Evolutionary conservation across 2,113 vertebrate genomes (phyloP), one percentile per base, ranked within the genome.

Genomic region (Paramisgurnus dabryanus): DNA sequence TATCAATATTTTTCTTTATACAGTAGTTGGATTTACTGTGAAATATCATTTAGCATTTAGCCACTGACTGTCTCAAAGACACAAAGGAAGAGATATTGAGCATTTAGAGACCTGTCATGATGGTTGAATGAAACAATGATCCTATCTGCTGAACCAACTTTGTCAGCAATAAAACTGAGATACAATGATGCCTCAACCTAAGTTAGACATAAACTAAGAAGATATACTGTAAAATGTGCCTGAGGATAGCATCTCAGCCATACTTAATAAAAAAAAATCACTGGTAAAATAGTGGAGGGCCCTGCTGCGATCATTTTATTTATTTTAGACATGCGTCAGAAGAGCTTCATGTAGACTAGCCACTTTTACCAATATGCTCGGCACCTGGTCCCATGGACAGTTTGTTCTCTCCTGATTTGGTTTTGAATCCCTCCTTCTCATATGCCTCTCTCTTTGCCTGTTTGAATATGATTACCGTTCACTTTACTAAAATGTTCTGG

Each of bases 351-450:
- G 17, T 73, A 39, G 53, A 60, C 53, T 18, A 61, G 40, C 11
- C 71, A 34, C 8, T 80, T 27, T 76, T 71, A 39, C 40, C 63
- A 65, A 64, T 39, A 65, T n/a, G 81, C 43, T 60, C 66, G 60
- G 49, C 79, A 76, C 80, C 83, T 82, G 80, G 15, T 64, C 57
- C 8, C 43, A 53, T 82, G 64, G 22, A 34, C 40, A 57, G 55
- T 39, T 63, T 15, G 50, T 69, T 71, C 39, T 61, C 65, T 5
- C 49, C 78, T 64, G 39, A 75, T 82, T 82, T 79, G 83, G 15
- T 80, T 82, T 80, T 81, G 80, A 81, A 81, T 78, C 57, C 13
- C 4, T 40, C 13, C n/a, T 45, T 18, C 39, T 78, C 22, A n/a
- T 58, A 53, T 67, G 9, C 27, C 58, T 43, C 74, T 80, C 65